phyloP scores from a whole-genome alignment of 1,140 invertebrate species.

The Himalopsyche phryganea region DNA sequence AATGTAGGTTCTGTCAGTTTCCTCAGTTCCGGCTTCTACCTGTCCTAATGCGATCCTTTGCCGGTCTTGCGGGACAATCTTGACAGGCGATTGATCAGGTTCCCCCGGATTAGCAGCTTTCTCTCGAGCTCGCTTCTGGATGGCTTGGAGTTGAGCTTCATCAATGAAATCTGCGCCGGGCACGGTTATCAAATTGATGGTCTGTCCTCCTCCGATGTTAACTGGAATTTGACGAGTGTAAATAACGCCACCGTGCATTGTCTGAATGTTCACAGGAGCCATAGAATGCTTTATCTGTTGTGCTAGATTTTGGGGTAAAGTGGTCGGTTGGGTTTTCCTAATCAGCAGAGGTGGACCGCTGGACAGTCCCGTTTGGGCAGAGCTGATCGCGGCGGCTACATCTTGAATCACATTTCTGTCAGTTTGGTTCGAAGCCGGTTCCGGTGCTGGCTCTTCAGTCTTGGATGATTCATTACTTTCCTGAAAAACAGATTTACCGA shows the following conservation, averaged over 20 bases:
- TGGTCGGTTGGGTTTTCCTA: conserved; percentile 41
- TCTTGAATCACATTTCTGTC: conserved; percentile 17
- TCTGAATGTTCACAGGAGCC: conserved; percentile 52
- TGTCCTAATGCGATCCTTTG: conserved; percentile 1
- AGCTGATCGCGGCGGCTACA: conserved; percentile 34
- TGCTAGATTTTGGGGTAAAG: conserved; percentile 43
- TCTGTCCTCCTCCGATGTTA: conserved; percentile 53
- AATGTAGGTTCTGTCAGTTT: conserved; percentile 17
- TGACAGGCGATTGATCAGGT: conserved; percentile 44
- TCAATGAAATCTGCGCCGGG: conserved; percentile 48
- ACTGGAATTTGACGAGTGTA: conserved; percentile 59
- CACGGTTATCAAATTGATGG: conserved; percentile 58
- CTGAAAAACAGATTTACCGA: conserved; percentile 64
- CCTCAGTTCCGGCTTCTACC: conserved; percentile 23
- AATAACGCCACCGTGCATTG: conserved; percentile 60
- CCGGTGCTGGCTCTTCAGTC: conserved; percentile 29
- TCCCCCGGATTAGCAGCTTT: conserved; percentile 14
- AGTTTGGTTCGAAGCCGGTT: conserved; percentile 30
- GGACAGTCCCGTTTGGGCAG: conserved; percentile 46
- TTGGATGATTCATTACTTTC: conserved; percentile 37
- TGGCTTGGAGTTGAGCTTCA: conserved; percentile 36
- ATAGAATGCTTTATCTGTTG: conserved; percentile 50
- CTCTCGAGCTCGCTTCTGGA: conserved; percentile 30
- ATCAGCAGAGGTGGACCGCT: conserved; percentile 46
- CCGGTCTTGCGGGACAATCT: conserved; percentile 45